These are phyloP conservation scores for Rhingia campestris DNA, from an alignment of 2,888 invertebrate species.

Conservation along the genomic window DNA sequence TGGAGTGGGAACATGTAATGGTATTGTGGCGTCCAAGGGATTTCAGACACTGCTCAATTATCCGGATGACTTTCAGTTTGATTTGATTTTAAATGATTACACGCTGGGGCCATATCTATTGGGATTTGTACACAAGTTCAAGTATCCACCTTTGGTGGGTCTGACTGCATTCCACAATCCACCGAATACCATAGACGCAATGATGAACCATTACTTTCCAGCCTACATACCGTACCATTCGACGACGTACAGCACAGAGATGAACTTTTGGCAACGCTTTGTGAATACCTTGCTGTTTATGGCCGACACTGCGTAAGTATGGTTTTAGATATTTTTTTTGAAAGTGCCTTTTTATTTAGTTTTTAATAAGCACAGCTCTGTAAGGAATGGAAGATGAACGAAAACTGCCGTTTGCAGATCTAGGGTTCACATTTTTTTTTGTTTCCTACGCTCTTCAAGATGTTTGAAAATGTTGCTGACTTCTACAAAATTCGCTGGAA, in stretches of 20 bases:
- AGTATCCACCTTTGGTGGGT: constrained; percentile 79
- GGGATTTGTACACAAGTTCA: constrained; percentile 78
- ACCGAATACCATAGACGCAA: constrained; percentile 74
- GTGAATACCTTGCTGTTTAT: constrained; percentile 76
- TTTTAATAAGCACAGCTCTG: too few species aligned
- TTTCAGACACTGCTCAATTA: constrained; percentile 76
- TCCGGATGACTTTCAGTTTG: constrained; percentile 78
- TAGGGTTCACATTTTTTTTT: too few species aligned
- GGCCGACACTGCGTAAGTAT: constrained; percentile 74
- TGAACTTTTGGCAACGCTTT: constrained; percentile 77
- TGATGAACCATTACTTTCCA: constrained; percentile 77
- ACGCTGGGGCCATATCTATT: constrained; percentile 78
- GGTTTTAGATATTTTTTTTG: background rate
- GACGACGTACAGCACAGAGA: constrained; percentile 69
- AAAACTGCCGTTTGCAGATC: too few species aligned
- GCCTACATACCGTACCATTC: constrained; percentile 76
- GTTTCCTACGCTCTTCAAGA: too few species aligned
- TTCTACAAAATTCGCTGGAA: too few species aligned
- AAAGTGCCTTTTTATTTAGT: background rate
- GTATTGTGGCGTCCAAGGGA: constrained; percentile 75
- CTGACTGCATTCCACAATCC: constrained; percentile 76
- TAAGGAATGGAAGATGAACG: too few species aligned
- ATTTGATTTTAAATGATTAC: constrained; percentile 79
- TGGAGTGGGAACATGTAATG: constrained; percentile 67
- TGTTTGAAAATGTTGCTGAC: too few species aligned